phyloP scores from a whole-genome alignment of 2,797 vertebrate genomes.

The Heterohyrax brucei region DNA sequence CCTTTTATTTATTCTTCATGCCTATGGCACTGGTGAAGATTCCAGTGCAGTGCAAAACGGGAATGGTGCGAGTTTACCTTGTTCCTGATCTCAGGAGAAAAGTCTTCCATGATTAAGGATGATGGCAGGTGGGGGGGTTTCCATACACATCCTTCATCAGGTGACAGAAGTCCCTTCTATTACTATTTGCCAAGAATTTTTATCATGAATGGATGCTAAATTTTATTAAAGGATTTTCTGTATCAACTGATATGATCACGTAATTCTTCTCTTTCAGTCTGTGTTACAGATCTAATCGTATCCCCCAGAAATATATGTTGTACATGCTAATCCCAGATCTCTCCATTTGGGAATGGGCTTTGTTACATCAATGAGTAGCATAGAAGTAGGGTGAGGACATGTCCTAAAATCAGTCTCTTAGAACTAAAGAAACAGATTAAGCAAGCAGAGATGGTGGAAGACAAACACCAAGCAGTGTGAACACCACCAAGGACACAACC shows the following conservation, averaged over 20 bases:
- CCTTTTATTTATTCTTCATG: not conserved
- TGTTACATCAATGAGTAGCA: no score
- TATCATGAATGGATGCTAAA: not conserved
- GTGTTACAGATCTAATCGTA: no score
- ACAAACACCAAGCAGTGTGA: no score
- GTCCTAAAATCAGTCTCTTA: no score
- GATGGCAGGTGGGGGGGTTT: not conserved
- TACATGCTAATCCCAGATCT: no score
- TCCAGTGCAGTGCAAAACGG: not conserved
- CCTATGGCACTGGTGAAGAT: not conserved
- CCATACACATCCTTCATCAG: not conserved
- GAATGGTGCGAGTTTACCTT: not conserved
- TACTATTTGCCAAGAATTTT: constrained; percentile 12
- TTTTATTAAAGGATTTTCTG: not conserved
- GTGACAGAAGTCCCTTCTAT: not conserved
- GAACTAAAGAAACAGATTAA: no score
- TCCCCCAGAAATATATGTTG: no score
- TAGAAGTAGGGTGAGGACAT: no score
- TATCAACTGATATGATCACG: not conserved
- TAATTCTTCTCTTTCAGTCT: not conserved
- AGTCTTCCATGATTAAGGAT: not conserved
- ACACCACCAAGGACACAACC: no score
- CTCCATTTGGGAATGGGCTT: no score
- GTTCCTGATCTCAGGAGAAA: not conserved
- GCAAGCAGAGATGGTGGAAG: no score